These are phyloP conservation scores for Syrphus vitripennis DNA, from an alignment of 2,888 invertebrate species.

Conservation along the genomic window DNA sequence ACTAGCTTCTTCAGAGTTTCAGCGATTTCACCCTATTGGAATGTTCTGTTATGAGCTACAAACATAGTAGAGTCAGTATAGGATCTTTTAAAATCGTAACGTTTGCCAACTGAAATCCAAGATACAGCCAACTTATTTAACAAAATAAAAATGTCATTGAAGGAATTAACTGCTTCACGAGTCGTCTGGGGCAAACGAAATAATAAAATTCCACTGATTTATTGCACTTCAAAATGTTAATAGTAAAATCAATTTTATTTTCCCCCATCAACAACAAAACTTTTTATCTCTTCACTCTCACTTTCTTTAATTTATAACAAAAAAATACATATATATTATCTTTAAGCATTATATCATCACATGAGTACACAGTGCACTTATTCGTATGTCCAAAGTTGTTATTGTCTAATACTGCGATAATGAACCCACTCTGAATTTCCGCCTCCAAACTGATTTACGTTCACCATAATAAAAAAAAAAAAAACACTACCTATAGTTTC, in stretches of 20 bases:
- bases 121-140: too few relatives aligned
- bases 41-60: too few relatives aligned
- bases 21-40: too few relatives aligned
- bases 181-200: background rate
- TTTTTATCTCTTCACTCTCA: background rate
- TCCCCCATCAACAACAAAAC: background rate
- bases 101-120: background rate
- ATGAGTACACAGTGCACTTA: background rate
- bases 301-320: background rate
- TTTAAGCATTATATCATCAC: background rate
- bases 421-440: constrained; percentile 1
- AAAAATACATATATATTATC: background rate
- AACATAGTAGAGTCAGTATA: too few relatives aligned
- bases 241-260: background rate
- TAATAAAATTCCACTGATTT: background rate
- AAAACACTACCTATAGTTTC: background rate
- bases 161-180: background rate
- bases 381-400: background rate
- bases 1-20: too few relatives aligned
- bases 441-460: background rate
- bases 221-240: background rate
- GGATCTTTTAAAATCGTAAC: background rate
- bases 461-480: background rate
- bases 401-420: constrained; percentile 8
- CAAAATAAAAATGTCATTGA: background rate